These are phyloP conservation scores for Zosterops japonicus DNA, from an alignment of 2,113 vertebrate genomes.

Conservation along the genomic window DNA sequence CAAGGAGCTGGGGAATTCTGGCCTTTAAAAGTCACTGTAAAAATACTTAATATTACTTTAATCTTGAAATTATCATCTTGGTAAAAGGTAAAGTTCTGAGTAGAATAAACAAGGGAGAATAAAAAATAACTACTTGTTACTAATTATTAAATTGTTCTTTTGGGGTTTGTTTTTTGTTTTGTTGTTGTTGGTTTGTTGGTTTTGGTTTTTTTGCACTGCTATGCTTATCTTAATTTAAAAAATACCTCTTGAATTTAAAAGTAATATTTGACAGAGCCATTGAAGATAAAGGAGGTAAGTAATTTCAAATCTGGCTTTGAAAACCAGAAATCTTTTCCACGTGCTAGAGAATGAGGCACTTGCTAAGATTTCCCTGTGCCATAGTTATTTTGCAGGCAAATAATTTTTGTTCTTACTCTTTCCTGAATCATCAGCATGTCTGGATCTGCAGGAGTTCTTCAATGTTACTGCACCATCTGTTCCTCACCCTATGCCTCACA, in stretches of 20 bases:
- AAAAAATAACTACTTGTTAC: neutral
- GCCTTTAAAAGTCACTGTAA: neutral
- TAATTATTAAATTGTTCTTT: neutral
- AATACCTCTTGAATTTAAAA: neutral
- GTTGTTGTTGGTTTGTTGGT: neutral
- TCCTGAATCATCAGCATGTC: neutral
- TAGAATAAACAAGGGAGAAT: neutral
- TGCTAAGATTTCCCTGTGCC: neutral
- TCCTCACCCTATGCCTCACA: neutral
- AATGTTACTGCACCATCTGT: neutral
- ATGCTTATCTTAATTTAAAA: neutral
- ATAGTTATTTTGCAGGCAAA: neutral
- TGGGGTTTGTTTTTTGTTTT: fast-evolving
- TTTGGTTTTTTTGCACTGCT: neutral
- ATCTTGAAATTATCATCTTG: neutral
- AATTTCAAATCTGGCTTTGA: neutral
- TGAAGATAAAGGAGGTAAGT: neutral
- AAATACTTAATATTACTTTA: neutral
- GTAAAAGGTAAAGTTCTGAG: neutral
- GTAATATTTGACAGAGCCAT: neutral
- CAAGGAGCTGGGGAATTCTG: neutral
- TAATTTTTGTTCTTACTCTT: neutral
- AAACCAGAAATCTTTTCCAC: neutral
- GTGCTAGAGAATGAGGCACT: neutral
- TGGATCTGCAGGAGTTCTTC: neutral